Percentiles rank a stretch among this genome's conserved stretches.
Conservation (phyloP, 30 jellyfish, hydroid and myxozoan genomes). For the Nemopilema nomurai region DNA sequence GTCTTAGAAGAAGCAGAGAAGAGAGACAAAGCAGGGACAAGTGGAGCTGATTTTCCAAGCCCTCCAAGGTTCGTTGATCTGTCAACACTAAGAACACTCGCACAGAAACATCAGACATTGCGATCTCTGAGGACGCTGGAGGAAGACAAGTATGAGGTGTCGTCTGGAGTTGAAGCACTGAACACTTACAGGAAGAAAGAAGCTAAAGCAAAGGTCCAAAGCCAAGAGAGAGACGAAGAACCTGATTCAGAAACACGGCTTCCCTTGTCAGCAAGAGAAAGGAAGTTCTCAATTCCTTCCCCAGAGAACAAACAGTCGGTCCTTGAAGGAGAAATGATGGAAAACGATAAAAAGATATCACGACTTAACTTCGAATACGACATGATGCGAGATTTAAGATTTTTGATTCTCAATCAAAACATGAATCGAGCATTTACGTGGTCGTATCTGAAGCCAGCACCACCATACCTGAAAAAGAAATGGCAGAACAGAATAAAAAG, state of each 20-base stretch:
- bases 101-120: slow-evolving; percentile 64
- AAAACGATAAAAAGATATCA: slow-evolving; percentile 31
- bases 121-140: slow-evolving; percentile 47
- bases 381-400: slow-evolving; percentile 63
- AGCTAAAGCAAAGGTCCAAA: slow-evolving; percentile 24
- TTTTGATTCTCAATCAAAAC: slow-evolving; percentile 48
- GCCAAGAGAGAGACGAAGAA: background rate
- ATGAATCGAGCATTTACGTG: slow-evolving; percentile 57
- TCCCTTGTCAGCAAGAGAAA: slow-evolving; percentile 34
- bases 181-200: slow-evolving; percentile 32
- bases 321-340: slow-evolving; percentile 29
- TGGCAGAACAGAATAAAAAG: slow-evolving; percentile 68
- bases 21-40: background rate
- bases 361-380: slow-evolving; percentile 48
- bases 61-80: slow-evolving; percentile 25
- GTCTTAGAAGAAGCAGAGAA: background rate
- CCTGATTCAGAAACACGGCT: slow-evolving; percentile 4
- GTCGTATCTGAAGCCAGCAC: slow-evolving; percentile 57
- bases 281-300: slow-evolving; percentile 33
- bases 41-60: background rate
- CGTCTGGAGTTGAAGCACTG: slow-evolving; percentile 41
- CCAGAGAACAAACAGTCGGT: slow-evolving; percentile 40
- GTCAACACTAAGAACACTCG: slow-evolving; percentile 56
- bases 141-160: slow-evolving; percentile 42
- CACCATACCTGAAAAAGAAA: slow-evolving; percentile 69